Evolutionary conservation across 1,140 invertebrate species (phyloP), one percentile per base, ranked within the genome.

Genomic region (Scaptomyza graminum): DNA sequence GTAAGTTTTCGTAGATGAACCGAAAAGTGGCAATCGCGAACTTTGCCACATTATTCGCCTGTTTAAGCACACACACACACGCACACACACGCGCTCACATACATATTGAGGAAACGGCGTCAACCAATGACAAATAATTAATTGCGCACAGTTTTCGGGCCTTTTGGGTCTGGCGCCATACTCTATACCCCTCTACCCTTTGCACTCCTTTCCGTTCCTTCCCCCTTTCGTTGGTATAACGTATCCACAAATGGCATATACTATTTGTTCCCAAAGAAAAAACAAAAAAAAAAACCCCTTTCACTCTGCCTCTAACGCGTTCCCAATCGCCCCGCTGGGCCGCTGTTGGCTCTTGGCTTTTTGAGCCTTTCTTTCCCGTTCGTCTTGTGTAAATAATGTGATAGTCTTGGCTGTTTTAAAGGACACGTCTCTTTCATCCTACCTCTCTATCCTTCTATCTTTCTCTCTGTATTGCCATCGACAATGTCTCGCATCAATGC

Each of bases 61-160:
- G 62, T 18, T 65, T 56, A 65, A 65, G 31, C 56, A 47, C 41
- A 43, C 34, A 49, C 7, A 39, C 43, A 67, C 13, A 66, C 28
- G 43, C 18, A 34, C 22, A 25, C 43, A 49, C 31, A 50, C 22
- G 16, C 37, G 12, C 52, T 31, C 34, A 28, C 8, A 41, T 11
- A n/a, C n/a, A 13, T 12, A 16, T 13, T 18, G 31, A 34, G 31
- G 31, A 59, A 54, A 52, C 68, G 68, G 62, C 67, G 67, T 70
- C 76, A 82, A 79, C 79, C 80, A 79, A 83, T 83, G 80, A 84
- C 80, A 84, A 84, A 84, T 84, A 84, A 84, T 84, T 84, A 84
- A 84, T 84, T 84, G 80, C 73, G 81, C 67, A 84, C 80, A 83
- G 52, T 79, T 80, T 79, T 56, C 31, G 60, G 49, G 76, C 46